Conservation (phyloP, 2,113 vertebrate species). For the Cololabis saira region DNA sequence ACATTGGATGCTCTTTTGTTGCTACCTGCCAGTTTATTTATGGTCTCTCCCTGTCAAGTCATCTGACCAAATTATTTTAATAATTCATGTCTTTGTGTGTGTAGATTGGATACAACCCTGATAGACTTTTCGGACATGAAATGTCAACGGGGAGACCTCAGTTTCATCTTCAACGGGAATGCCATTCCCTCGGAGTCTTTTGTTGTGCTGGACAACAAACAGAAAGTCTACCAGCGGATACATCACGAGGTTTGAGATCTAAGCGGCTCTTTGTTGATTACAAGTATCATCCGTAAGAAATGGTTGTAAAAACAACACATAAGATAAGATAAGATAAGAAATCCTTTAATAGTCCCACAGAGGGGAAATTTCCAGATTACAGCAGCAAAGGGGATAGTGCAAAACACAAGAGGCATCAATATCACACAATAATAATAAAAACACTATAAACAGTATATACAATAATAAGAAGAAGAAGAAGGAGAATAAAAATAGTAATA, state of each 20-base stretch:
- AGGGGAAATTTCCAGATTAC: too few relatives aligned
- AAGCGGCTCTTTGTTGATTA: not conserved
- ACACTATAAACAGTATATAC: too few relatives aligned
- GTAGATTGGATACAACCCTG: slow-evolving; percentile 96
- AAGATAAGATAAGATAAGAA: too few relatives aligned
- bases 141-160: slow-evolving; percentile 98
- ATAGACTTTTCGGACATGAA: slow-evolving; percentile 99
- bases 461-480: too few relatives aligned
- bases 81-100: not conserved
- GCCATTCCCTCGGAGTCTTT: slow-evolving; percentile 95
- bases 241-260: slow-evolving; percentile 89
- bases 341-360: too few relatives aligned
- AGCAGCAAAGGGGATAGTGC: too few relatives aligned
- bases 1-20: not conserved
- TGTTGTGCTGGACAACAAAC: slow-evolving; percentile 98
- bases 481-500: too few relatives aligned
- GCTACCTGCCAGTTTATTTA: not conserved
- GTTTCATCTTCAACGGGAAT: slow-evolving; percentile 98
- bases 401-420: too few relatives aligned
- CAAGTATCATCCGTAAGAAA: too few relatives aligned
- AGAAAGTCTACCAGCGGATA: slow-evolving; percentile 98
- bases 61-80: not conserved
- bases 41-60: not conserved
- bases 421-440: too few relatives aligned
- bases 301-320: too few relatives aligned